Conservation (phyloP, 2,888 invertebrate species). For the Leptinotarsa peninsularis region DNA sequence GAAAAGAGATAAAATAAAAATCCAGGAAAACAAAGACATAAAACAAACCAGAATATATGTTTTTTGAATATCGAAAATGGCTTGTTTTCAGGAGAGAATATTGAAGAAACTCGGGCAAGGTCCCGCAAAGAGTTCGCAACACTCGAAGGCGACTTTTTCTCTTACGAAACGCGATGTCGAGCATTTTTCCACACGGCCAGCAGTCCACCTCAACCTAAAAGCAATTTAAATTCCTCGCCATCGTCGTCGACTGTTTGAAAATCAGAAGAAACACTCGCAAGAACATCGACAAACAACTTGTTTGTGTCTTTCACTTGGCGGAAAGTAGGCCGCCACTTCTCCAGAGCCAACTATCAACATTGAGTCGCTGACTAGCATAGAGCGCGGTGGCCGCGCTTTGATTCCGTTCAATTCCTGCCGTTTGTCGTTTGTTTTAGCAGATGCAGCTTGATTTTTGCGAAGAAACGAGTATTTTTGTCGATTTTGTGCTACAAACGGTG, state of each 20-base stretch:
- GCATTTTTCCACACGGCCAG: slow-evolving; percentile 13
- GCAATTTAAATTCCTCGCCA: slow-evolving; percentile 20
- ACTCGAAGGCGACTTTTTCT: neutral
- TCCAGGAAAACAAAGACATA: no score
- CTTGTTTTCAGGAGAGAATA: no score
- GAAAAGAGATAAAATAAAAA: no score
- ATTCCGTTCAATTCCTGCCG: slow-evolving; percentile 20
- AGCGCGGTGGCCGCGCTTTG: slow-evolving; percentile 55
- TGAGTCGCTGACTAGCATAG: slow-evolving; percentile 59
- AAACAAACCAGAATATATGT: no score
- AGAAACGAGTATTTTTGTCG: slow-evolving; percentile 13
- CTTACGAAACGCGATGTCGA: slow-evolving; percentile 14
- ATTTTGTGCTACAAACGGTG: slow-evolving; percentile 22
- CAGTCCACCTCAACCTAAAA: slow-evolving; percentile 23
- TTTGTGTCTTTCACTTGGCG: slow-evolving; percentile 59
- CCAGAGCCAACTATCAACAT: slow-evolving; percentile 55
- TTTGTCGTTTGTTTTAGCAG: slow-evolving; percentile 19
- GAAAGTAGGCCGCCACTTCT: slow-evolving; percentile 61
- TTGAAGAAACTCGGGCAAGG: no score
- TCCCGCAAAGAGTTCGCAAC: neutral
- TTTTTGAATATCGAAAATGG: no score
- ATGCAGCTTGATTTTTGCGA: slow-evolving; percentile 27
- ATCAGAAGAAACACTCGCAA: slow-evolving; percentile 18
- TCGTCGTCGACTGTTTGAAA: slow-evolving; percentile 17
- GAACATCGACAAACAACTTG: slow-evolving; percentile 38